Evolutionary conservation across 2,888 invertebrate species (phyloP), one percentile per base, ranked within the genome.

Genomic region (Meiosimyza platycephala): DNA sequence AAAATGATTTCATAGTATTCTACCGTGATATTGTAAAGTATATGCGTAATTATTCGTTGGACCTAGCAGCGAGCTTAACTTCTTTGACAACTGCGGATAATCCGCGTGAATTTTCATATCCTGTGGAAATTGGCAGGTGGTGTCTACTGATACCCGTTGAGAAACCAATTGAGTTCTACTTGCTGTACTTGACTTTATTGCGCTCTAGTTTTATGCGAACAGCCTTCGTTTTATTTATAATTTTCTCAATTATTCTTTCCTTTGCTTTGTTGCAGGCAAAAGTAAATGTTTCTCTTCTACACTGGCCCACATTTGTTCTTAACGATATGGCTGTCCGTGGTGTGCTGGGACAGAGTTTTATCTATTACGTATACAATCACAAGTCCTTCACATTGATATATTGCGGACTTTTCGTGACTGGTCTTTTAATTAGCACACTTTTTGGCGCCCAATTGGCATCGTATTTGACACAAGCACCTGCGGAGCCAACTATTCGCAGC

Each of bases 241-340:
- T 72, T 9, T 75, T 72, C 64, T 72, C 72, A 0, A 0, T 75
- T 0, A 22, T 72, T 0, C 72, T 75, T 7, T 72, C 47, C 55
- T 48, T 66, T n/a, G 64, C 40, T 1, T 28, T 60, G 5, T 50
- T 22, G 22, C 16, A 16, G 15, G n/a, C 54, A 54, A 60, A 60
- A 15, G n/a, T 28, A 12, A 33, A 33, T 3, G n/a, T 28, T 13
- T 3, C 33, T 4, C 9, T 12, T 6, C 60, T 60, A 22, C n/a
- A 60, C 40, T 75, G 74, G 75, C 71, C 74, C 0, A 28, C 62
- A 54, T n/a, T 72, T 2, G 1, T 75, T 2, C 6, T 76, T 2
- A 76, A 76, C 12, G 75, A 75, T 60, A 16, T 59, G 15, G 76
- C 74, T 13, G 69, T 76, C 50, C 68, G 74, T 13, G 76, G 76